phyloP scores from a whole-genome alignment of 1,140 invertebrate genomes.

The Zophobas atratus region DNA sequence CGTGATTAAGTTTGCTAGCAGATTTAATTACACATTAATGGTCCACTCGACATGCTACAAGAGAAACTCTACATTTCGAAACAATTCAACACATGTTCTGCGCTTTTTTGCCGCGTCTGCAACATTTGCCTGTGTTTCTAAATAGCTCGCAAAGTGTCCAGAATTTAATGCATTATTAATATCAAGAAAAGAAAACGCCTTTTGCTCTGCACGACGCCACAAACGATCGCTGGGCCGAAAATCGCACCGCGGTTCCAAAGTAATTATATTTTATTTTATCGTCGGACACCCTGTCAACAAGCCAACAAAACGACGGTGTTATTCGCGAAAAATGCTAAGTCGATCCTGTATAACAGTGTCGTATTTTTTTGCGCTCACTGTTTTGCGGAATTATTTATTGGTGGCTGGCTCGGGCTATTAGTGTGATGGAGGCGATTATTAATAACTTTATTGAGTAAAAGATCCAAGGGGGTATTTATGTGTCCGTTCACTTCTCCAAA shows the following conservation, averaged over 20 bases:
- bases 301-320: slow-evolving; percentile 43
- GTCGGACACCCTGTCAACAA: slow-evolving; percentile 42
- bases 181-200: slow-evolving; percentile 24
- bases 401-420: neutral
- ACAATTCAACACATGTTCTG: too few relatives aligned
- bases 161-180: slow-evolving; percentile 34
- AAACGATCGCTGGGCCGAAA: slow-evolving; percentile 4
- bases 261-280: slow-evolving; percentile 40
- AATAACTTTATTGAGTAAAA: slow-evolving; percentile 41
- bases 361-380: slow-evolving; percentile 23
- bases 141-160: slow-evolving; percentile 3
- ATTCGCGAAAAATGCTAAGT: slow-evolving; percentile 44
- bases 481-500: slow-evolving; percentile 37
- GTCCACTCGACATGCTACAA: neutral
- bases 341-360: slow-evolving; percentile 17
- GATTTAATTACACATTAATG: slow-evolving; percentile 12
- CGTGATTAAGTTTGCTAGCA: neutral
- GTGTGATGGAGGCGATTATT: slow-evolving; percentile 30
- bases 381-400: slow-evolving; percentile 33
- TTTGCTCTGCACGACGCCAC: slow-evolving; percentile 13
- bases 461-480: slow-evolving; percentile 32
- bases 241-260: slow-evolving; percentile 6
- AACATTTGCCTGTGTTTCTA: slow-evolving; percentile 16
- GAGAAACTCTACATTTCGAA: neutral
- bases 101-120: neutral